A percentile compares a stretch with the other conserved stretches of the same genome.
Evolutionary conservation across 2,797 vertebrate genomes (phyloP).

Genomic region (Cuculus canorus): DNA sequence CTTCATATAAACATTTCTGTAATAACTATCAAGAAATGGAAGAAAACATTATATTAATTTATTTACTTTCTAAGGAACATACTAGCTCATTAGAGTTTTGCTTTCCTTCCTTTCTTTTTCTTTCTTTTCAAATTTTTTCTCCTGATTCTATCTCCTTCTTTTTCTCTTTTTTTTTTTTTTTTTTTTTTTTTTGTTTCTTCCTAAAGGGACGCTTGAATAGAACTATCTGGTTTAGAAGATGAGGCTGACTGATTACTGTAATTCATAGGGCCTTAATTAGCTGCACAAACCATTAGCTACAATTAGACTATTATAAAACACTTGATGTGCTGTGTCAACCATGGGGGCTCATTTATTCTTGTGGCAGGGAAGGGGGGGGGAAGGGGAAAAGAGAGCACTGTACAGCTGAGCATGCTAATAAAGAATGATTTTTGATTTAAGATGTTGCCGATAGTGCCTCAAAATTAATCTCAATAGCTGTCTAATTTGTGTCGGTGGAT

Average conservation of each 20-base stretch:
- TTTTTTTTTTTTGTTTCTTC: slow-evolving; percentile 61
- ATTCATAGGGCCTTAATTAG: slow-evolving; percentile 99
- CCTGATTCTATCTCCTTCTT: not conserved
- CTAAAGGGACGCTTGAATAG: slow-evolving; percentile 77
- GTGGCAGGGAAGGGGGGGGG: slow-evolving; percentile 75
- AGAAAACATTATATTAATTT: slow-evolving; percentile 48
- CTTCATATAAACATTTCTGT: slow-evolving; percentile 56
- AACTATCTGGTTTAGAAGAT: slow-evolving; percentile 85
- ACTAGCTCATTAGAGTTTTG: slow-evolving; percentile 45
- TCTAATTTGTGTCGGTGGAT: slow-evolving; percentile 86
- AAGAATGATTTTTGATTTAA: slow-evolving; percentile 86
- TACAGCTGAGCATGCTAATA: slow-evolving; percentile 79
- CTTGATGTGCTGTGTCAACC: slow-evolving; percentile 93
- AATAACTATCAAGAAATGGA: slow-evolving; percentile 2
- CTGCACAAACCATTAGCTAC: slow-evolving; percentile 99
- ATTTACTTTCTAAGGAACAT: slow-evolving; percentile 53
- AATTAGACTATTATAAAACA: slow-evolving; percentile 99
- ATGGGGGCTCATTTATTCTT: slow-evolving; percentile 84
- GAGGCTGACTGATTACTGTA: slow-evolving; percentile 99
- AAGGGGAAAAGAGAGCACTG: slow-evolving; percentile 61
- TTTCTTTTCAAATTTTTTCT: slow-evolving; percentile 64
- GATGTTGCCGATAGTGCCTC: slow-evolving; percentile 84
- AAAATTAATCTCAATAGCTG: slow-evolving; percentile 89
- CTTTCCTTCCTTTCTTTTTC: slow-evolving; percentile 55
- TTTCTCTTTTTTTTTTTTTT: not conserved